Base-by-base conservation (phyloP, 2,888 invertebrate species). In the Agrochola litura region DNA sequence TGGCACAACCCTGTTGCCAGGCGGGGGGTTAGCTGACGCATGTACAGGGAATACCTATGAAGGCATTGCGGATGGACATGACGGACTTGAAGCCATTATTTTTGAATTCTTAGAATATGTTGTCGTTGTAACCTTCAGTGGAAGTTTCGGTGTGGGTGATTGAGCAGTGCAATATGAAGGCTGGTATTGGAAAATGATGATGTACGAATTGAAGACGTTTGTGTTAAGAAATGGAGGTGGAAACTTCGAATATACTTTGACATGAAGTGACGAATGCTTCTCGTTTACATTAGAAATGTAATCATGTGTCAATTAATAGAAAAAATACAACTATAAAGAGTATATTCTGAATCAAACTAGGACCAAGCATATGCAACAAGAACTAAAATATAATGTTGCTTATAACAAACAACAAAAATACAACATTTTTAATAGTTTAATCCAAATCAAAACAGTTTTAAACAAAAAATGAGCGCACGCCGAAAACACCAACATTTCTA, bases 1-100 rank as follows among this genome's bases (percentile, higher is more conserved):
- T 91, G 92, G 91, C 92, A 92, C 93, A 93, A 91, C 90, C 86
- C 92, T 94, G 95, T 95, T 95, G 94, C 95, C 90, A 94, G 86
- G 94, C 92, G 67, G 92, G 92, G 94, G 93, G 91, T 82, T 86
- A 77, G 81, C 74, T 84, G 89, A 85, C 88, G 90, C 89, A 90
- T 86, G 82, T 74, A 85, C 92, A 90, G 91, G 90, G 89, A 90
- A 90, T 91, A 90, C 86, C 85, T 86, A 88, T 75, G 76, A 79
- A 84, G 68, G 52, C 70, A 68, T 64, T 66, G 43, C 3, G 52
- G 68, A 78, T 86, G 87, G 85, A 85, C 76, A 79, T 73, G 85
- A 71, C 76, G 81, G 63, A 83, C 72, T 73, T 67, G 2, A 58
- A 56, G 41, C 37, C 46, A 78, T 82, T 75, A 75, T 73, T 78